Evolutionary conservation across 2,797 vertebrate species (phyloP).

Genomic region (Chelmon rostratus): DNA sequence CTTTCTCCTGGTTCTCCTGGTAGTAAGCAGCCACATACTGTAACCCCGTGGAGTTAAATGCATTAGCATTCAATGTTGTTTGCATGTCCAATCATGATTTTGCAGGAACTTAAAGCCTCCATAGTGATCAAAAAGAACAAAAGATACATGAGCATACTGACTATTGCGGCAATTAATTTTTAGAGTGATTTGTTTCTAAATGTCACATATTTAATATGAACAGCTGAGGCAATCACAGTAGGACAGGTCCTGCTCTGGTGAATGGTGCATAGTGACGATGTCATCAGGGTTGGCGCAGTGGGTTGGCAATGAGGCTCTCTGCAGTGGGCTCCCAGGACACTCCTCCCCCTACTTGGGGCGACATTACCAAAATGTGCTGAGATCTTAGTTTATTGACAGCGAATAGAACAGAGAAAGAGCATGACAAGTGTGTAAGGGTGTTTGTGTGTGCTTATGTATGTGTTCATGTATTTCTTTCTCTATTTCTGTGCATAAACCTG

Average conservation of each 20-base stretch:
- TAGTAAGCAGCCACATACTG: background rate
- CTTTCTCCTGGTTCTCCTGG: background rate
- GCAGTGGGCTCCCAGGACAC: constrained; percentile 73
- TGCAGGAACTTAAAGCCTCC: background rate
- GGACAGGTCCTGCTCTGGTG: constrained; percentile 59
- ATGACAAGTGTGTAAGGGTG: background rate
- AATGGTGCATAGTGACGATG: constrained; percentile 80
- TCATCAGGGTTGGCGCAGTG: constrained; percentile 78
- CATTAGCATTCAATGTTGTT: background rate
- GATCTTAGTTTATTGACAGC: constrained; percentile 62
- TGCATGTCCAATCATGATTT: background rate
- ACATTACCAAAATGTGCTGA: constrained; percentile 67
- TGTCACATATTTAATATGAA: constrained; percentile 41
- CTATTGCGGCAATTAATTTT: background rate
- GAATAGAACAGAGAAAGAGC: constrained; percentile 41
- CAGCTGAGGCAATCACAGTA: constrained; percentile 36
- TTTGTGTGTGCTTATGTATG: background rate
- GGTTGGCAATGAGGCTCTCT: constrained; percentile 79
- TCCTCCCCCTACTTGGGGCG: constrained; percentile 59
- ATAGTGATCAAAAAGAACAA: background rate
- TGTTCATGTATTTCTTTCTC: background rate
- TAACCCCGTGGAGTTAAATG: background rate
- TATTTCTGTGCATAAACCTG: constrained; percentile 11
- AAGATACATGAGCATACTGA: background rate
- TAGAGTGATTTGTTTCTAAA: constrained; percentile 18